Percentiles rank a stretch among this genome's conserved stretches.
Evolutionary conservation across 1,140 invertebrate species (phyloP).

Genomic region (Drosophila lowei): DNA sequence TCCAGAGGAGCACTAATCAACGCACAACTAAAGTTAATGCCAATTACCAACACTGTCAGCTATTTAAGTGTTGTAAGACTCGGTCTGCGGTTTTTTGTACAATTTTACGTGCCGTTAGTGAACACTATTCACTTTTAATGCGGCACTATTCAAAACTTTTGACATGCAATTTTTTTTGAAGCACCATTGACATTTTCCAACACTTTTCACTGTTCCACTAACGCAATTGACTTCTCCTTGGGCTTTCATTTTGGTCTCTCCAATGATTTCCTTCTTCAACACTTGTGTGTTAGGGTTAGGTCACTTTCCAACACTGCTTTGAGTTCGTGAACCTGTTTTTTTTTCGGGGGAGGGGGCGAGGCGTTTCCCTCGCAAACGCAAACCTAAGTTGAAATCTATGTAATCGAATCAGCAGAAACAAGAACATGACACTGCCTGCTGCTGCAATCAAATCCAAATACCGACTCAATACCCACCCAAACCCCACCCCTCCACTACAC

Average conservation of each 20-base stretch:
- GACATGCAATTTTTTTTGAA: no score
- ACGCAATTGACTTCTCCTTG: no score
- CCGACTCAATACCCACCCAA: constrained; percentile 8
- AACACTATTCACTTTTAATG: no score
- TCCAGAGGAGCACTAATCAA: background rate
- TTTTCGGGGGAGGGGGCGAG: background rate
- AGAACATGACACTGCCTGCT: constrained; percentile 40
- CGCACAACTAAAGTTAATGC: background rate
- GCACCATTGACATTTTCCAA: no score
- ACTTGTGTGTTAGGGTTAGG: no score
- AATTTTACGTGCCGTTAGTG: no score
- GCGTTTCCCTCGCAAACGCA: constrained; percentile 1
- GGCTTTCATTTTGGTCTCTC: no score
- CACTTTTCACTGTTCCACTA: no score
- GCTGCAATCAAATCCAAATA: constrained; percentile 43
- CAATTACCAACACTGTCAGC: background rate
- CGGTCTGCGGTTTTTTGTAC: no score
- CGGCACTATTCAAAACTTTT: no score
- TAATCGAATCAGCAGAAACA: constrained; percentile 41
- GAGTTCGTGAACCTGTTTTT: background rate
- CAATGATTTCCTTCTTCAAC: no score
- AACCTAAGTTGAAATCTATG: constrained; percentile 66
- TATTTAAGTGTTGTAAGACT: background rate
- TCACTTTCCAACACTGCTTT: background rate
- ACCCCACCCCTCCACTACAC: background rate